phyloP scores from a whole-genome alignment of 2,113 vertebrate species.

The Aegypius monachus region DNA sequence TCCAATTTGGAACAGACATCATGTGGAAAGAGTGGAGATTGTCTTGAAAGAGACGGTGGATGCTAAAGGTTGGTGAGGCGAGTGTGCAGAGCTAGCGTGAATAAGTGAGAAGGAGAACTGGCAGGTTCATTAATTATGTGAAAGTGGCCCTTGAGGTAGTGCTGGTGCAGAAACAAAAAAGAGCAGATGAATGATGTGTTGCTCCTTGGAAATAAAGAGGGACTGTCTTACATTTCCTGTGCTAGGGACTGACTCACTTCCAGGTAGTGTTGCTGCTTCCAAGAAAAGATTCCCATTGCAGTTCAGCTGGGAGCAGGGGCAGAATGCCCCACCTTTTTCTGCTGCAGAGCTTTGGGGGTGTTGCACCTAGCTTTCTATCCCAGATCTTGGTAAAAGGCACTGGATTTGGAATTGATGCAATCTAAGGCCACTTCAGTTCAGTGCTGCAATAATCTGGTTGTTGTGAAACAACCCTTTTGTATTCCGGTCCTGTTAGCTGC shows the following conservation, averaged over 20 bases:
- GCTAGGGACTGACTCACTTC: neutral
- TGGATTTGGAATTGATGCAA: neutral
- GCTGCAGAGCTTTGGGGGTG: neutral
- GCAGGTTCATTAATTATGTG: neutral
- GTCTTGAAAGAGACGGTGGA: conserved; percentile 93
- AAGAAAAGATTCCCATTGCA: neutral
- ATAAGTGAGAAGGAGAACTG: neutral
- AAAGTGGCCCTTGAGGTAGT: neutral
- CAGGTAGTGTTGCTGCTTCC: neutral
- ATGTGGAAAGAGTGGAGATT: conserved; percentile 91
- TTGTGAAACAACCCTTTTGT: neutral
- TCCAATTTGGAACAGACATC: conserved; percentile 88
- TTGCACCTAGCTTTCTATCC: neutral
- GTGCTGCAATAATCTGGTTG: neutral
- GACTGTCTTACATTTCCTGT: neutral
- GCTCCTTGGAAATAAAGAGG: neutral
- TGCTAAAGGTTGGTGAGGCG: conserved; percentile 81
- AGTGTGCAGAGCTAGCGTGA: neutral
- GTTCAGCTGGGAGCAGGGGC: neutral
- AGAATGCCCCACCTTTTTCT: neutral
- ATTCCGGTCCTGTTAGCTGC: neutral
- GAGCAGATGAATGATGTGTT: neutral
- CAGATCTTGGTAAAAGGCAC: neutral
- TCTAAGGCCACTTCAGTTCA: neutral
- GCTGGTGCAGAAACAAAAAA: neutral